These are phyloP conservation scores for Monomorium pharaonis DNA, from an alignment of 1,140 invertebrate genomes.

Conservation along the genomic window DNA sequence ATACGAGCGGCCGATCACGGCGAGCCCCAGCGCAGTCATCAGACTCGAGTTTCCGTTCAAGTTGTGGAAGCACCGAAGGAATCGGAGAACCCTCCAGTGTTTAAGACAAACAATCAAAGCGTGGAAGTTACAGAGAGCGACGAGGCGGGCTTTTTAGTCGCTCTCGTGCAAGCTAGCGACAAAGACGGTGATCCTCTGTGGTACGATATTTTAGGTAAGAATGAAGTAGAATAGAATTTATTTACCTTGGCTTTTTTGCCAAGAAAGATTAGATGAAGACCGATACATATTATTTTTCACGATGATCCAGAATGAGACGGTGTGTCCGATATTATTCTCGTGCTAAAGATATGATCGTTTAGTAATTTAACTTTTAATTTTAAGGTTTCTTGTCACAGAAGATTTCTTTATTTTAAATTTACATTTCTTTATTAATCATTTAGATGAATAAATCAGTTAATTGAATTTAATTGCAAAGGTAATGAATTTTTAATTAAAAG, in stretches of 20 bases:
- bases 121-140: conserved; percentile 94
- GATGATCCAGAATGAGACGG: background rate
- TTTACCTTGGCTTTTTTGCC: too few relatives aligned
- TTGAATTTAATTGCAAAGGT: too few relatives aligned
- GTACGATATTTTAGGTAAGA: conserved; percentile 95
- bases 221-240: background rate
- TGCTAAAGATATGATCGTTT: background rate
- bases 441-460: too few relatives aligned
- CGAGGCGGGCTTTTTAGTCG: conserved; percentile 92
- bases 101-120: conserved; percentile 87
- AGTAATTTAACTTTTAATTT: background rate
- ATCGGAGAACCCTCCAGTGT: conserved; percentile 88
- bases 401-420: too few relatives aligned
- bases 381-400: background rate
- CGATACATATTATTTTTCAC: background rate
- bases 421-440: too few relatives aligned
- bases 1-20: conserved; percentile 93
- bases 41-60: conserved; percentile 90
- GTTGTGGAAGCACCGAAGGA: conserved; percentile 87
- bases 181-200: conserved; percentile 93
- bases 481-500: too few relatives aligned
- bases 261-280: too few relatives aligned
- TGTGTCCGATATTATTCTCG: background rate
- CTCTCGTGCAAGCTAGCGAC: conserved; percentile 93
- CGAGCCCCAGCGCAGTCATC: conserved; percentile 88